Base-by-base conservation (phyloP, 2,888 invertebrate species). In the Tetanocera ferruginea region DNA sequence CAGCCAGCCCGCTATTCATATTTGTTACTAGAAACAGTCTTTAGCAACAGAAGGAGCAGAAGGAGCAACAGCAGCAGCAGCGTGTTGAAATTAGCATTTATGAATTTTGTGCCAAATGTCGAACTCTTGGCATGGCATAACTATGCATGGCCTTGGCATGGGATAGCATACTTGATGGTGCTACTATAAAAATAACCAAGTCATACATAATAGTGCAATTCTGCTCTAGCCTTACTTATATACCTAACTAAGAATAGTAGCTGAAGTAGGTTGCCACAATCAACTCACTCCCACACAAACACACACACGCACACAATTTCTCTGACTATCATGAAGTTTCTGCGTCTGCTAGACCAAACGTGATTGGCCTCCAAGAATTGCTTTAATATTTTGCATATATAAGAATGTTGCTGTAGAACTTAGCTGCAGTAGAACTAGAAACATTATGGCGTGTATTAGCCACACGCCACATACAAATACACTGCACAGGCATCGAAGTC, bases 21-120 rank as follows among this genome's bases (percentile, higher is more conserved):
- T 57, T 72, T 72, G 60, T 72, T 72, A 72, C 72, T 72, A 60
- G 31, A 31, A 71, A 71, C 71, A 55, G 71, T 6, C 71, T 55
- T 37, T 55, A 55, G n/a, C 34, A 31, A 43, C 67, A 37, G n/a
- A 23, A 19, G 34, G 11, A 28, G 51, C 51, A 52, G 14, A 23
- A 25, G 34, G 74, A 31, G 57, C 60, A 57, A n/a, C 49, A n/a
- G 51, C 28, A 73, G 72, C 52, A 77, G 83, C 83, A 85, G 86
- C 83, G 85, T 87, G 86, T 85, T 84, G 86, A 86, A 86, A 87
- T 87, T 87, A 87, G 86, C 86, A 87, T 87, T 87, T 87, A 87
- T 86, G 86, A 86, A 87, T 85, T 84, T 85, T 84, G 84, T 84
- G 84, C 85, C 86, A 85, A 86, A 86, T 86, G 85, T 85, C 82